Percentiles rank a stretch among this genome's conserved stretches.
These are phyloP conservation scores for Xestobium rufovillosum DNA, from an alignment of 2,888 invertebrate genomes.

Conservation along the genomic window DNA sequence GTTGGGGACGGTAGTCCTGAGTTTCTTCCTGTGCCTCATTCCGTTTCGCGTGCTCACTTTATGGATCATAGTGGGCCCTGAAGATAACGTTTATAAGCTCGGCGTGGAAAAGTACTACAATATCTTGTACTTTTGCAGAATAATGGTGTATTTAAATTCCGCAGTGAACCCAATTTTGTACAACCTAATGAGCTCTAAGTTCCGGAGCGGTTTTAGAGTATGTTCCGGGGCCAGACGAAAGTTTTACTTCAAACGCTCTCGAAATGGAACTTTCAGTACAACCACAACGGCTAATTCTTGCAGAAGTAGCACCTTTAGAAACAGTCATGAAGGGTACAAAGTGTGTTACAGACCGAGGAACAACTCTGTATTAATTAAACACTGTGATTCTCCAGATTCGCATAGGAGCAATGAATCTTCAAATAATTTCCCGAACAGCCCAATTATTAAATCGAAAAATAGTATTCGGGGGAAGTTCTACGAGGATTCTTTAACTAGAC, in stretches of 20 bases:
- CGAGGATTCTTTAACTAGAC: too few relatives aligned
- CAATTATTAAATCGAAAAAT: too few relatives aligned
- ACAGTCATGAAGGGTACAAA: slow-evolving; percentile 35
- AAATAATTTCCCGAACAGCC: slow-evolving; percentile 19
- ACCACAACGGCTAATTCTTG: slow-evolving; percentile 49
- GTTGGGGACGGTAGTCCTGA: slow-evolving; percentile 78
- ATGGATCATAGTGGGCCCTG: slow-evolving; percentile 73
- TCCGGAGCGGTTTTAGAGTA: slow-evolving; percentile 70
- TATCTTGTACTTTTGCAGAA: slow-evolving; percentile 73
- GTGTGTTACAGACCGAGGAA: slow-evolving; percentile 36
- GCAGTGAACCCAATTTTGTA: slow-evolving; percentile 89
- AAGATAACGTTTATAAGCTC: slow-evolving; percentile 58
- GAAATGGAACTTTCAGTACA: slow-evolving; percentile 51
- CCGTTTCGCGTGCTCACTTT: slow-evolving; percentile 78
- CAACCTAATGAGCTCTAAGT: slow-evolving; percentile 86
- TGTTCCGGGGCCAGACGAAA: slow-evolving; percentile 52
- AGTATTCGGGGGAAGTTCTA: too few relatives aligned
- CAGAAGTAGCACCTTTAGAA: slow-evolving; percentile 36
- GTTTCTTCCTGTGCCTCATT: slow-evolving; percentile 82
- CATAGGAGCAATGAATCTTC: slow-evolving; percentile 48
- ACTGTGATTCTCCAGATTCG: slow-evolving; percentile 45
- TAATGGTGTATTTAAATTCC: slow-evolving; percentile 83
- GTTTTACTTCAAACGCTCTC: slow-evolving; percentile 43
- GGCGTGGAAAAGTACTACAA: slow-evolving; percentile 75
- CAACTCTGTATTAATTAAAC: slow-evolving; percentile 35